These are phyloP conservation scores for Calonectris borealis DNA, from an alignment of 2,113 vertebrate species.

Conservation along the genomic window DNA sequence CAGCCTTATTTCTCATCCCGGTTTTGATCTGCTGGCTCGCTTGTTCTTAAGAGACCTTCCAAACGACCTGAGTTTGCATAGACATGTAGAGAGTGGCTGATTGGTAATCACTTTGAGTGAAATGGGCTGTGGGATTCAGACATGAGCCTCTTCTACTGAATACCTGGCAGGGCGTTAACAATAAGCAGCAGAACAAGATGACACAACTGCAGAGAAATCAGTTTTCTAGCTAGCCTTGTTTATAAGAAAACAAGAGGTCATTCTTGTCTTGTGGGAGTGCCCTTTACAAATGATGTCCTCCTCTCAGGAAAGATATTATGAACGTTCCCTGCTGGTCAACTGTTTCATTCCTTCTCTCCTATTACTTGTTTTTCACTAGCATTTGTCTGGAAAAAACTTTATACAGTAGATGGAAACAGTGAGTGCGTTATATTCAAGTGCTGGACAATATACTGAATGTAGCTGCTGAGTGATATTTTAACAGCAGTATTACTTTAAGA, in stretches of 20 bases:
- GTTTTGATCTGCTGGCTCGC: accelerated
- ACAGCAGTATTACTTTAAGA: background rate
- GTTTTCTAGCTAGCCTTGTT: background rate
- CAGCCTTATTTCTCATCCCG: background rate
- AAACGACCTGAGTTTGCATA: background rate
- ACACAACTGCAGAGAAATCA: background rate
- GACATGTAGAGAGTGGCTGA: background rate
- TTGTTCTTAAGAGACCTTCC: background rate
- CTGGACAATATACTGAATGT: background rate
- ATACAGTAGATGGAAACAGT: background rate
- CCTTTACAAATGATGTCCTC: background rate
- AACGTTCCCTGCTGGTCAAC: background rate
- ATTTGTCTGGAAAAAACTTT: background rate
- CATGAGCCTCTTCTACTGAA: background rate
- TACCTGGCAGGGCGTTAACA: accelerated
- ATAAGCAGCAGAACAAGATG: background rate
- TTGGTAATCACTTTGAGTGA: background rate
- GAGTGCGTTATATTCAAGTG: background rate
- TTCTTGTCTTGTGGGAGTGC: background rate
- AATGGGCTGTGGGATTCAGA: background rate
- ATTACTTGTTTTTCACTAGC: background rate
- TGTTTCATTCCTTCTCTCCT: background rate
- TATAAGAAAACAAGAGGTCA: background rate
- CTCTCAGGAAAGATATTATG: background rate
- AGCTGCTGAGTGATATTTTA: background rate